Conservation (phyloP, 2,113 vertebrate genomes). For the Trichomycterus rosablanca region DNA sequence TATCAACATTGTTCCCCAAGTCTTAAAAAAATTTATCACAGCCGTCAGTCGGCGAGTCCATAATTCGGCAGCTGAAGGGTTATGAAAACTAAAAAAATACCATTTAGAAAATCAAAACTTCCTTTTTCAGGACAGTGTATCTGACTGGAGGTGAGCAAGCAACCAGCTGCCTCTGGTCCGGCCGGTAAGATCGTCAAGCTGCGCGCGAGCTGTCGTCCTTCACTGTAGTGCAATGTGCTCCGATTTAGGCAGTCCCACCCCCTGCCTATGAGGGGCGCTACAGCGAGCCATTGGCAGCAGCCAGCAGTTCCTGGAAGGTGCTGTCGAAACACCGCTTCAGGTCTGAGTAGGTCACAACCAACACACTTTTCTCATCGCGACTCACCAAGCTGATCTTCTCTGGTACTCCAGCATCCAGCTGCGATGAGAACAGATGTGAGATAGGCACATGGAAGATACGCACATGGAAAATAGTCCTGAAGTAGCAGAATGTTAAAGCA, state of each 20-base stretch:
- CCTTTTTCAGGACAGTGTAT: conserved; percentile 93
- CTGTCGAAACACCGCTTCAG: conserved; percentile 99
- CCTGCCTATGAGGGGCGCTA: conserved; percentile 68
- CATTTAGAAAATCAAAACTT: conserved; percentile 69
- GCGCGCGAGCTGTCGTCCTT: conserved; percentile 63
- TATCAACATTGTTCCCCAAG: conserved; percentile 75
- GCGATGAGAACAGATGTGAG: neutral
- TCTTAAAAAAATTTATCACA: conserved; percentile 81
- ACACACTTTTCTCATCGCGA: conserved; percentile 96
- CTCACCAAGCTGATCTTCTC: conserved; percentile 99
- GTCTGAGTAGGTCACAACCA: conserved; percentile 98
- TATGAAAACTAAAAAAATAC: conserved; percentile 74
- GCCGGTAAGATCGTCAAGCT: conserved; percentile 52
- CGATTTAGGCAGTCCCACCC: conserved; percentile 69
- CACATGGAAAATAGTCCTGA: neutral
- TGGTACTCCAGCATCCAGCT: conserved; percentile 96
- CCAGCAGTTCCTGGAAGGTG: conserved; percentile 98
- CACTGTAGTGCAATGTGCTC: conserved; percentile 93
- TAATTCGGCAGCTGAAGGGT: conserved; percentile 74
- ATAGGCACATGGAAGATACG: neutral
- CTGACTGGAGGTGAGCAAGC: conserved; percentile 87
- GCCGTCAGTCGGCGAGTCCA: conserved; percentile 55
- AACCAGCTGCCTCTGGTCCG: conserved; percentile 60
- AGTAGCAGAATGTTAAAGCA: neutral
- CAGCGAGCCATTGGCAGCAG: conserved; percentile 89